Conservation (phyloP, 2,888 invertebrate species). For the Ditula angustiorana region DNA sequence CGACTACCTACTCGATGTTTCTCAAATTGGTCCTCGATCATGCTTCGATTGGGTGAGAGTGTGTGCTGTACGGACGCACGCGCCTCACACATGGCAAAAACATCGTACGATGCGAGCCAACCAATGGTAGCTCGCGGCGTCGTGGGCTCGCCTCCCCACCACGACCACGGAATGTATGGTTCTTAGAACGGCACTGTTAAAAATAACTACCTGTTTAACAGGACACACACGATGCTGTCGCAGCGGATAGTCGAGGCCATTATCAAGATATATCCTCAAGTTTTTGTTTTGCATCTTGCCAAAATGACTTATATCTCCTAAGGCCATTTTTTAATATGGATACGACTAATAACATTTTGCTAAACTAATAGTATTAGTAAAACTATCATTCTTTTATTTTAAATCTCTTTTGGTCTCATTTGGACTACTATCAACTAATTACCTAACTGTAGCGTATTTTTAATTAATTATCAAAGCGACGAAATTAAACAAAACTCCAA, state of each 20-base stretch:
- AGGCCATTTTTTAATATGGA: background rate
- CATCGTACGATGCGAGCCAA: constrained; percentile 77
- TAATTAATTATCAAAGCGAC: no score
- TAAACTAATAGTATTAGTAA: no score
- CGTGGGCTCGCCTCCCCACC: constrained; percentile 84
- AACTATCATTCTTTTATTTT: no score
- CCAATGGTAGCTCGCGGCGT: constrained; percentile 69
- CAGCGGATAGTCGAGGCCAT: constrained; percentile 67
- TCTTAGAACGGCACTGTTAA: constrained; percentile 79
- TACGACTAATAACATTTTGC: background rate
- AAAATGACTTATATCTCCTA: no score
- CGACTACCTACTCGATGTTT: constrained; percentile 57
- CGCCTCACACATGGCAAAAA: constrained; percentile 65
- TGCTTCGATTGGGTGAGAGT: constrained; percentile 64
- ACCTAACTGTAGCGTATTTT: no score
- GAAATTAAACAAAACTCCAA: no score
- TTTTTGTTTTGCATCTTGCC: background rate
- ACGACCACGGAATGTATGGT: constrained; percentile 73
- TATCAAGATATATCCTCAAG: constrained; percentile 52
- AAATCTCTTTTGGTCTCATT: no score
- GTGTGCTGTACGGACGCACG: constrained; percentile 59
- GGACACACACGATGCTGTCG: constrained; percentile 61
- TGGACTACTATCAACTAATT: no score
- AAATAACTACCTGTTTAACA: constrained; percentile 81
- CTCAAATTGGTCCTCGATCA: constrained; percentile 76